Evolutionary conservation across 2,888 invertebrate genomes (phyloP).

Genomic region (Ecdyonurus torrentis): DNA sequence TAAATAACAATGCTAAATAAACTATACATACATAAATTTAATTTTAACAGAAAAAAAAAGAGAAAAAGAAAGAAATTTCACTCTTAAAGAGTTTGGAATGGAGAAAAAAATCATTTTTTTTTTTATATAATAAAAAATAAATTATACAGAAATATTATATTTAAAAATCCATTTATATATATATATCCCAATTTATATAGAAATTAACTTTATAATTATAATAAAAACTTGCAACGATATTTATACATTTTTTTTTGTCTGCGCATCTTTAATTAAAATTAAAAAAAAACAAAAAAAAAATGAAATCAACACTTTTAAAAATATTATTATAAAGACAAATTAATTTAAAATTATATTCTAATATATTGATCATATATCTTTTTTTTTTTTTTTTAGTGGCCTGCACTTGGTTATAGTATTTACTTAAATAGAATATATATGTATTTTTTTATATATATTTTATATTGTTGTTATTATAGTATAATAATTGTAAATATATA

Average conservation of each 20-base stretch:
- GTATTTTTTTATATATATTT: neutral
- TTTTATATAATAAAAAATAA: too few relatives aligned
- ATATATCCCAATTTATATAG: neutral
- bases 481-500: too few relatives aligned
- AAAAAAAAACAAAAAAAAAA: neutral
- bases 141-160: neutral
- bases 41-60: too few relatives aligned
- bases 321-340: neutral
- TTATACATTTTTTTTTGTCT: conserved; percentile 2
- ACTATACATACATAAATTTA: too few relatives aligned
- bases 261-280: neutral
- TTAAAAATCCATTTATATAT: too few relatives aligned
- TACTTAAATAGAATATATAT: neutral
- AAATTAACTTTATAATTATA: too few relatives aligned
- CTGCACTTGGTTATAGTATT: neutral
- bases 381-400: conserved; percentile 2
- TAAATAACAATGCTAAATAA: too few relatives aligned
- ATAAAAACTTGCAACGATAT: too few relatives aligned
- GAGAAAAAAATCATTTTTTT: too few relatives aligned
- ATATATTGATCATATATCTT: conserved; percentile 7
- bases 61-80: too few relatives aligned
- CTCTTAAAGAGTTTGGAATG: too few relatives aligned
- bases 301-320: neutral
- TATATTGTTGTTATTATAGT: neutral
- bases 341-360: conserved; percentile 1